Base-by-base conservation (phyloP, 2,113 vertebrate genomes). In the Antechinus flavipes region DNA sequence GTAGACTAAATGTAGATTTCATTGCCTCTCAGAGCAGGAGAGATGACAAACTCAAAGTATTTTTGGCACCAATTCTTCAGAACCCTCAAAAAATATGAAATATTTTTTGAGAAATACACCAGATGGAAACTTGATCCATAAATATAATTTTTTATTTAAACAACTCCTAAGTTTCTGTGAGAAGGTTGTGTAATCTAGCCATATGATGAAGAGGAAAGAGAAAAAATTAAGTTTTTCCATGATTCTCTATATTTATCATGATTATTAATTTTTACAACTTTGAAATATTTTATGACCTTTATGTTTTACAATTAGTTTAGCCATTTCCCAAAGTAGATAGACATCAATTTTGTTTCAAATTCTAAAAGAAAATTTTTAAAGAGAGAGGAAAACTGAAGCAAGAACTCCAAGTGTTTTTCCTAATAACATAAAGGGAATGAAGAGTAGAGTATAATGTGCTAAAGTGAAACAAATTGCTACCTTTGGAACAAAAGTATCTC, bases 81-180 rank as follows among this genome's bases (percentile, higher is more conserved):
- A 52, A 30, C 25, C 26, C 49, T 52, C 23, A 52, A 50, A 90
- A 50, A 90, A 11, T 50, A 52, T 50, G 52, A 90, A 90, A 50
- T 90, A 47, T 90, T 52, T 90, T 89, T 90, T 90, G 23, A 50
- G 49, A 90, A 90, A 50, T 90, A 50, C 46, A 90, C 42, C 46
- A 90, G 90, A 90, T 47, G 49, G 90, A 90, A 90, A 90, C 49
- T 52, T 90, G 90, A 90, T 90, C 90, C 90, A 47, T 90, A 90
- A 90, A 52, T 90, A 90, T 47, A 50, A 49, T 11, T 90, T 90
- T 90, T 90, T 12, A 90, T 47, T 49, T 50, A 47, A 49, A 90
- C 47, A 47, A 12, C 24, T 47, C 46, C 52, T 11, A 12, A 27
- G 12, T 49, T 90, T 30, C 46, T 90, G 90, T 50, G 89, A 90